Evolutionary conservation across 2,113 vertebrate genomes (phyloP).

Genomic region (Dipodomys ordii): DNA sequence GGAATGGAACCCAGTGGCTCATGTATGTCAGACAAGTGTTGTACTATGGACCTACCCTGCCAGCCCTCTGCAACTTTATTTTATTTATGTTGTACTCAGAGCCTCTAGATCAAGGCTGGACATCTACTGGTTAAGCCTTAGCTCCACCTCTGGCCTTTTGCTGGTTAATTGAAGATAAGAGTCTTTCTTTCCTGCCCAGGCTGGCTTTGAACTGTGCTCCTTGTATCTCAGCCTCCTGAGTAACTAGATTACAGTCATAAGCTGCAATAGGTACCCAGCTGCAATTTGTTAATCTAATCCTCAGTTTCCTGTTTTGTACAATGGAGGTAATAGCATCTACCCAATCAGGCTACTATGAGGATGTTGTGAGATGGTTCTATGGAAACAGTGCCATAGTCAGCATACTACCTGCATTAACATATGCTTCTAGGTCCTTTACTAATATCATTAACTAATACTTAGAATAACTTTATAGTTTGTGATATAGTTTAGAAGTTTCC

Average conservation of each 20-base stretch:
- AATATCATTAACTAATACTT: neutral
- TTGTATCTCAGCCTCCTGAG: too few species aligned
- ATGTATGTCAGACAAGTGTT: neutral
- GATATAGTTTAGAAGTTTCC: neutral
- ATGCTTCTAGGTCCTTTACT: too few species aligned
- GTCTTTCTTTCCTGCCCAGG: too few species aligned
- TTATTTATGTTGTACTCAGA: too few species aligned
- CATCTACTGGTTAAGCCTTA: too few species aligned
- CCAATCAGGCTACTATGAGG: neutral
- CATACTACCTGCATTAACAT: neutral
- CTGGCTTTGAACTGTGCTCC: too few species aligned
- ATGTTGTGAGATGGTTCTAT: neutral
- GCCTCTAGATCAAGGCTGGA: too few species aligned
- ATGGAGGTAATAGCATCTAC: neutral
- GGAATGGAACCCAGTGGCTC: neutral
- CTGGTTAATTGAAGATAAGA: too few species aligned
- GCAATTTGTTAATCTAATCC: neutral
- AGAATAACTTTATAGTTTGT: neutral
- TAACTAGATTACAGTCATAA: too few species aligned
- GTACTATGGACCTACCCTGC: neutral
- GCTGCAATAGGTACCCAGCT: too few species aligned
- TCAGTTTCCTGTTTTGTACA: slow-evolving; percentile 40
- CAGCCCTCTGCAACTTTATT: neutral
- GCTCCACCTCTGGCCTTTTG: too few species aligned
- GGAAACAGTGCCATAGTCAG: neutral